phyloP scores from a whole-genome alignment of 2,113 vertebrate genomes.

The Bungarus multicinctus region DNA sequence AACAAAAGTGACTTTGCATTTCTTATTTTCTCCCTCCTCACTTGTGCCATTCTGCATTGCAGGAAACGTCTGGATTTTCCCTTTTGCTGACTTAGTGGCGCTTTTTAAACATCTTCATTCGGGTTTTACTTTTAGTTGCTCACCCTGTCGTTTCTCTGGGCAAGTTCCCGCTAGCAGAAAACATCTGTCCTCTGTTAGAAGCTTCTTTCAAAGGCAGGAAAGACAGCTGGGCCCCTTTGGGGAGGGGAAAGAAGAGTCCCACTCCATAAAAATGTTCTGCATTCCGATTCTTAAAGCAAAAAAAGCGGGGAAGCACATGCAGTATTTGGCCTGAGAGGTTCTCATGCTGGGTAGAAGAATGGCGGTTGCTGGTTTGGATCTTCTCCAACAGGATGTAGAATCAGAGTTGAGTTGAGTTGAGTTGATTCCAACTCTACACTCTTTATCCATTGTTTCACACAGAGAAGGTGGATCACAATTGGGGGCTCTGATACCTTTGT shows the following conservation, averaged over 20 bases:
- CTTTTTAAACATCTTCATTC: background rate
- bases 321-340: background rate
- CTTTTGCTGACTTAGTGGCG: slow-evolving; percentile 25
- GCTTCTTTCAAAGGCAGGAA: background rate
- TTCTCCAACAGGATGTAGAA: background rate
- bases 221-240: background rate
- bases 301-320: background rate
- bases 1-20: background rate
- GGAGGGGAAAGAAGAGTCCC: background rate
- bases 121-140: background rate
- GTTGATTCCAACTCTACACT: background rate
- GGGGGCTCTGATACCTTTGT: background rate
- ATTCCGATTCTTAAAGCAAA: background rate
- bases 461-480: background rate
- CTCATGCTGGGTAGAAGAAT: background rate
- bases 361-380: background rate
- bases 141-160: background rate
- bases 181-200: slow-evolving; percentile 18
- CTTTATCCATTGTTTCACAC: background rate
- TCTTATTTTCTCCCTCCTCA: background rate
- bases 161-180: slow-evolving; percentile 9
- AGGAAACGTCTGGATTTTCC: slow-evolving; percentile 1
- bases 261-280: background rate
- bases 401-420: background rate
- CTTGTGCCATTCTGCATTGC: slow-evolving; percentile 22